Base-by-base conservation (phyloP, 53 echinoderm and acorn worm genomes). In the Paracentrotus lividus region DNA sequence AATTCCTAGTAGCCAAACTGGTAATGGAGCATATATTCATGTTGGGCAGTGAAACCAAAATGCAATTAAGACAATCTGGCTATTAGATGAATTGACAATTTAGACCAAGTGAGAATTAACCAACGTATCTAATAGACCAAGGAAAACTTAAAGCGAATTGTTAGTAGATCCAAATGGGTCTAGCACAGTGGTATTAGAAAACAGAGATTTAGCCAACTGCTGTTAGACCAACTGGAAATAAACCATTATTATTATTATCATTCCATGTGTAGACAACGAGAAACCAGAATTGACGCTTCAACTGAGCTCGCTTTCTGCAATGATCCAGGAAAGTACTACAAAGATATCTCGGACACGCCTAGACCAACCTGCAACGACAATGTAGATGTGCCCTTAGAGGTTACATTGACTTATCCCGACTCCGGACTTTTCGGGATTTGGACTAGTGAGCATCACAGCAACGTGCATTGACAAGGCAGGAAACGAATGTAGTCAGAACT, bases 381-480 rank as follows among this genome's bases (percentile, higher is more conserved):
- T 2, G 66, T 90, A 5, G 90, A 90, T 66, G 90, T 44, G 10
- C 44, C 12, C 43, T 24, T 43, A 9, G 45, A 9, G 1, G 12
- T 90, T 2, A 20, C n/a, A 0, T 23, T 44, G 3, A 10, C 61
- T 24, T 66, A 58, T 42, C 32, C 32, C 44, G 6, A 42, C 16
- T 5, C 14, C 2, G 61, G 64, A 21, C 4, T 14, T 6, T 90
- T 90, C 66, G 64, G 61, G 8, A 16, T 90, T n/a, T 65, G 90
- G 24, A 33, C 10, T 2, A 66, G 90, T 66, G 90, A 90, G n/a
- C 45, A 65, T 90, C 90, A 43, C 18, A 10, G 90, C 90, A 49
- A 66, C 66, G 21, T 90, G 90, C 32, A 7, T 8, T n/a, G 90
- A 90, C 27, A 0, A 44, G 5, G 61, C 66, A 44, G 66, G 66